A percentile compares a stretch with the other conserved stretches of the same genome.
Conservation (phyloP, 92 coral and sea anemone genomes). For the Heteractis magnifica region DNA sequence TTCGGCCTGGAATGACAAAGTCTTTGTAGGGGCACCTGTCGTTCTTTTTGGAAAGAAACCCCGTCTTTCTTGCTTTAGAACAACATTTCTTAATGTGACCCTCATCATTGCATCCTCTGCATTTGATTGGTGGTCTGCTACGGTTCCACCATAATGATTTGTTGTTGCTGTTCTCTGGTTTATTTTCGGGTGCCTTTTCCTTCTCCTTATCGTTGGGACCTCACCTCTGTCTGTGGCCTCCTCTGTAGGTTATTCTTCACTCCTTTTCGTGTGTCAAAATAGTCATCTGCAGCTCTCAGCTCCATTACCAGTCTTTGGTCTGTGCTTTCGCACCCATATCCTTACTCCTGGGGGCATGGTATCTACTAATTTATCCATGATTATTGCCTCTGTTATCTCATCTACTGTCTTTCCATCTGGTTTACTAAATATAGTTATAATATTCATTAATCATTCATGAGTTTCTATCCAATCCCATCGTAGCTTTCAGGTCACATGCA, state of each 20-base stretch:
- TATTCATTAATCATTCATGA: no score
- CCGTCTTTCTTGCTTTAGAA: constrained; percentile 12
- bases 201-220: background rate
- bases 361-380: constrained; percentile 38
- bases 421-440: background rate
- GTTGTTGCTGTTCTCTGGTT: constrained; percentile 6
- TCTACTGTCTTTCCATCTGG: constrained; percentile 34
- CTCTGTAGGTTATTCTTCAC: background rate
- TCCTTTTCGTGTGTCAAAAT: constrained; percentile 24
- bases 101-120: constrained; percentile 14
- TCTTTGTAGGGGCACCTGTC: constrained; percentile 24
- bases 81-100: constrained; percentile 29
- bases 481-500: no score
- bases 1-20: constrained; percentile 22
- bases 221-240: background rate
- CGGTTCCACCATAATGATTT: background rate
- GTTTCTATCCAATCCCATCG: no score
- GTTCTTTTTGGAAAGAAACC: constrained; percentile 22
- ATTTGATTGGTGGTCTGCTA: constrained; percentile 1
- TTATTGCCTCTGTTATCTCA: constrained; percentile 31
- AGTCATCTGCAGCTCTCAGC: constrained; percentile 26
- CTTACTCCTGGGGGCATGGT: constrained; percentile 38
- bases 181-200: background rate
- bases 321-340: constrained; percentile 37
- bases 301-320: constrained; percentile 19